Percentiles rank a stretch among this genome's conserved stretches.
Conservation (phyloP, 1,140 invertebrate genomes). For the Meloidogyne exigua region DNA sequence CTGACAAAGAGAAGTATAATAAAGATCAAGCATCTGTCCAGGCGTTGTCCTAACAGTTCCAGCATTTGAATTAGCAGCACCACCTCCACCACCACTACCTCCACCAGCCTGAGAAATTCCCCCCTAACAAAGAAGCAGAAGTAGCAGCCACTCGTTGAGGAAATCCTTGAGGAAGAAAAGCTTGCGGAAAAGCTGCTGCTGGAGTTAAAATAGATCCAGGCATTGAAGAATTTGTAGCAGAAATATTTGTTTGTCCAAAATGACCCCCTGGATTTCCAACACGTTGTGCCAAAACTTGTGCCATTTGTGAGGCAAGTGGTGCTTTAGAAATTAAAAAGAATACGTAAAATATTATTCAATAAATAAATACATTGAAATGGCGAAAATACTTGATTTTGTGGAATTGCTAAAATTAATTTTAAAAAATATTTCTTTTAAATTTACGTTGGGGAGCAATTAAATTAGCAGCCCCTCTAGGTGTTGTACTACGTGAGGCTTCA, state of each 20-base stretch:
- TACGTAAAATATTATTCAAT: neutral
- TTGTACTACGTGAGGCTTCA: constrained; percentile 26
- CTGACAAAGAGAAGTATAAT: constrained; percentile 39
- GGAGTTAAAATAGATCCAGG: constrained; percentile 16
- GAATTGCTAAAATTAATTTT: constrained; percentile 11
- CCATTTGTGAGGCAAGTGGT: constrained; percentile 25
- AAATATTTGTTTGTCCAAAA: constrained; percentile 10
- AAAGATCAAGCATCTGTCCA: constrained; percentile 39
- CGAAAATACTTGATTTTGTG: constrained; percentile 29
- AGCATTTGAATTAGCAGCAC: constrained; percentile 4
- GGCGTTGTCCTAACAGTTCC: constrained; percentile 26
- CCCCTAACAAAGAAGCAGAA: constrained; percentile 14
- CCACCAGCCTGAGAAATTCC: constrained; percentile 20
- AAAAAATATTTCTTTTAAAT: neutral
- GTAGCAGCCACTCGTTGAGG: constrained; percentile 30
- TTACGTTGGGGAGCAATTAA: constrained; percentile 23
- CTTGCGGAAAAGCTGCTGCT: constrained; percentile 15
- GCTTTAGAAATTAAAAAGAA: constrained; percentile 23
- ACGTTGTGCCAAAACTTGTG: constrained; percentile 25
- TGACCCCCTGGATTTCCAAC: constrained; percentile 25
- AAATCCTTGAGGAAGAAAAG: constrained; percentile 23
- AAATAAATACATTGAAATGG: constrained; percentile 33
- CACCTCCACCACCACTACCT: too few relatives aligned
- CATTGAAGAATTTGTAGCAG: constrained; percentile 19
- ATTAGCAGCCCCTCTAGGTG: constrained; percentile 9